A percentile compares a stretch with the other conserved stretches of the same genome.
These are phyloP conservation scores for Microcaecilia unicolor DNA, from an alignment of 2,797 vertebrate species.

Conservation along the genomic window DNA sequence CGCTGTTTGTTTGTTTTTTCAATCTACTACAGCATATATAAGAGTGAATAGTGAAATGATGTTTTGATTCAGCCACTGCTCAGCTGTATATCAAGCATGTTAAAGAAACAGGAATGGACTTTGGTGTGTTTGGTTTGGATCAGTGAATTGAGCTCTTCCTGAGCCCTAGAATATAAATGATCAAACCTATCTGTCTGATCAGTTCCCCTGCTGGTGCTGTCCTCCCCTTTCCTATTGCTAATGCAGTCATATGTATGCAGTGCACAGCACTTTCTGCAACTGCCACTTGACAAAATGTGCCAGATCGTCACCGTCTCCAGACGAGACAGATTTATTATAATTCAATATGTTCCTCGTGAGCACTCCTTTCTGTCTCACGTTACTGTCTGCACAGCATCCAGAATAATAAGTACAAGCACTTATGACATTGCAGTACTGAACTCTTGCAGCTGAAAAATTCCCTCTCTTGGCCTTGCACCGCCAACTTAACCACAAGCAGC, in stretches of 20 bases:
- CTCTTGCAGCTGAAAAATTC: constrained; percentile 20
- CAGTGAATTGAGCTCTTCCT: constrained; percentile 43
- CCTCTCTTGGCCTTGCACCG: constrained; percentile 10
- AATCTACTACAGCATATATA: constrained; percentile 23
- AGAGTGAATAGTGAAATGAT: constrained; percentile 27
- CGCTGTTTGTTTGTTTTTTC: constrained; percentile 20
- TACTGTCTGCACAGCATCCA: constrained; percentile 33
- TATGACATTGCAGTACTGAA: constrained; percentile 29
- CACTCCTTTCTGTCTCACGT: constrained; percentile 41
- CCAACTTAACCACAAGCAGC: constrained; percentile 12
- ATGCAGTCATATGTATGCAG: constrained; percentile 50
- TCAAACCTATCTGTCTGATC: constrained; percentile 35
- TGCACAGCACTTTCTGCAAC: constrained; percentile 39
- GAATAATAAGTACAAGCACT: constrained; percentile 37
- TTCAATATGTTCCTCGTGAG: constrained; percentile 50
- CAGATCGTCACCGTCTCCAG: constrained; percentile 51
- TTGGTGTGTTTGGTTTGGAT: constrained; percentile 46
- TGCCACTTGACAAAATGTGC: constrained; percentile 53
- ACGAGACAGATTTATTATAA: constrained; percentile 54
- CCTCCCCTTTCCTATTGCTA: constrained; percentile 23
- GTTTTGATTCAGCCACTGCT: constrained; percentile 44
- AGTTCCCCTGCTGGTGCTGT: constrained; percentile 29
- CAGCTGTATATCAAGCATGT: constrained; percentile 46
- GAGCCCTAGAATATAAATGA: constrained; percentile 49
- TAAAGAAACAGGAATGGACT: constrained; percentile 46